These are phyloP conservation scores for Temnothorax longispinosus DNA, from an alignment of 1,140 invertebrate genomes.

Conservation along the genomic window DNA sequence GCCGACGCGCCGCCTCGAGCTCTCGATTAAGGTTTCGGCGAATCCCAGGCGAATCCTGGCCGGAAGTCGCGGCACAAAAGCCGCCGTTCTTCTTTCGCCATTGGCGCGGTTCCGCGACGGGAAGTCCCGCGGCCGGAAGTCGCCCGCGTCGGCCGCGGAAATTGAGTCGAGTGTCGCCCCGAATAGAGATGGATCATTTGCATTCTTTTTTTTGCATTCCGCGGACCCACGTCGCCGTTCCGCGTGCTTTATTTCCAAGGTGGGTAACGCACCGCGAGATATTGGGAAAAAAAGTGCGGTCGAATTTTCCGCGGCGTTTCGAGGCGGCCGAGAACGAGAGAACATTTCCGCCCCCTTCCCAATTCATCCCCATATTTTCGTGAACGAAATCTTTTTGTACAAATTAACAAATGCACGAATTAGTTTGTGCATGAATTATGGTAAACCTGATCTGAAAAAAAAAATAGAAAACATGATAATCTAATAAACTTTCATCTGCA, in stretches of 20 bases:
- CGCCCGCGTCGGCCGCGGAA: constrained; percentile 20
- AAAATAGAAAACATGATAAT: neutral
- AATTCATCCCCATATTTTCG: neutral
- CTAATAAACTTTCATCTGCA: neutral
- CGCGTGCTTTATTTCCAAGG: neutral
- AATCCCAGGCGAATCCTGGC: constrained; percentile 3
- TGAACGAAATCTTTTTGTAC: neutral
- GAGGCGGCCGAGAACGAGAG: neutral
- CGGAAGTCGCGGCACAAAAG: constrained; percentile 57
- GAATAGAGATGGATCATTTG: constrained; percentile 54
- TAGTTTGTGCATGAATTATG: neutral
- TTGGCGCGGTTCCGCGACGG: constrained; percentile 19
- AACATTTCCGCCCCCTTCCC: too few relatives aligned
- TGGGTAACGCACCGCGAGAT: neutral
- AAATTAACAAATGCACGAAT: neutral
- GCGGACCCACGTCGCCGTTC: neutral
- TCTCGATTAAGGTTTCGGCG: constrained; percentile 66
- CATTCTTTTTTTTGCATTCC: constrained; percentile 43
- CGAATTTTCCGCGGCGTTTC: neutral
- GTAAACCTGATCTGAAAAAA: neutral
- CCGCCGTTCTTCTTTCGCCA: constrained; percentile 63
- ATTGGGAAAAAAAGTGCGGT: neutral
- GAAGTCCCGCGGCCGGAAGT: neutral
- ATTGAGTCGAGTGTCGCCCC: constrained; percentile 39
- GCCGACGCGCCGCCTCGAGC: constrained; percentile 48